These are phyloP conservation scores for Pteronura brasiliensis DNA, from an alignment of 2,113 vertebrate genomes.

Conservation along the genomic window DNA sequence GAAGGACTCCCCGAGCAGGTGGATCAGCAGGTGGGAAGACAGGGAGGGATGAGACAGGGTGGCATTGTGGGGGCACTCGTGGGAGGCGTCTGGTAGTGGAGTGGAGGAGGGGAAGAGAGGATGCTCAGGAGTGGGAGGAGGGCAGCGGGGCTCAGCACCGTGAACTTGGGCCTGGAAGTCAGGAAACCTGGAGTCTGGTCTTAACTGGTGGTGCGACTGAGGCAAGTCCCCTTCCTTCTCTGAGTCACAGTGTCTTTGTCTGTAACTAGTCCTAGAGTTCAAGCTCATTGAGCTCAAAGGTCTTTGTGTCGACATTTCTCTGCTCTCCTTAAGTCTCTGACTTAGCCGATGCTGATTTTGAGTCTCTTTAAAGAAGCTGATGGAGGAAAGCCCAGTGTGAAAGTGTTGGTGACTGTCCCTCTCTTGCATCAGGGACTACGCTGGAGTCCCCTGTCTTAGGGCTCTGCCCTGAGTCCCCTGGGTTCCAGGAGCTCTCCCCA, in stretches of 20 bases:
- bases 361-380: neutral
- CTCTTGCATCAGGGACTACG: neutral
- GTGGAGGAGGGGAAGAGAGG: no score
- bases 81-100: neutral
- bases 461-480: neutral
- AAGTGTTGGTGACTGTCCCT: neutral
- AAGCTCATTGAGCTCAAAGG: neutral
- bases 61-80: fast-evolving
- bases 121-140: no score
- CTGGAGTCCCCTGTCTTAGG: neutral
- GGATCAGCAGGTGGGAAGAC: neutral
- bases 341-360: neutral
- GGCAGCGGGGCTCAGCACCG: neutral
- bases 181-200: neutral
- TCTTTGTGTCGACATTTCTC: neutral
- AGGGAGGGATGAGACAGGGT: neutral
- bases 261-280: neutral
- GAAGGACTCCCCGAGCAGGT: neutral
- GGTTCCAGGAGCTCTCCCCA: neutral
- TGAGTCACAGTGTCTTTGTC: neutral
- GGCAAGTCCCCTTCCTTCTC: neutral
- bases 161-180: neutral
- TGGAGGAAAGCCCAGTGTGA: neutral
- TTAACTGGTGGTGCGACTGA: neutral
- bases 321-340: neutral